Conservation (phyloP, 2,113 vertebrate species). For the Calyptomena viridis region DNA sequence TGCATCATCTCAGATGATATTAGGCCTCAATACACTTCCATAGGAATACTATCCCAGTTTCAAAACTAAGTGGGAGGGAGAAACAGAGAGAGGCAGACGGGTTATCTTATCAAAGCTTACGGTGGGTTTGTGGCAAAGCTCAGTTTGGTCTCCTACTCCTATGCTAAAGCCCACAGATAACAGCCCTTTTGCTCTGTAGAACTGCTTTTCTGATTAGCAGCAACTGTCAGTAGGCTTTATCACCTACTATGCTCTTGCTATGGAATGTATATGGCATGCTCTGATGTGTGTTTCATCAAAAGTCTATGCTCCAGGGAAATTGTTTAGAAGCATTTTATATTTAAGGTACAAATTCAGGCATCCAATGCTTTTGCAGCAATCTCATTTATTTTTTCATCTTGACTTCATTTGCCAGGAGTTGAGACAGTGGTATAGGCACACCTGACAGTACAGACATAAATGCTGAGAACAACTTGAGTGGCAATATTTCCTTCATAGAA, state of each 20-base stretch:
- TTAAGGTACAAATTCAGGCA: neutral
- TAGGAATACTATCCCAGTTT: neutral
- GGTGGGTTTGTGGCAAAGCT: neutral
- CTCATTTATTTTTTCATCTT: neutral
- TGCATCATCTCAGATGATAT: neutral
- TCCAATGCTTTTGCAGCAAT: neutral
- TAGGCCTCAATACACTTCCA: neutral
- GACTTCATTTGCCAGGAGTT: neutral
- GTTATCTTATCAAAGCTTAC: conserved; percentile 22
- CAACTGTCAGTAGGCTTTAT: conserved; percentile 28
- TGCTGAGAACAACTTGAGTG: neutral
- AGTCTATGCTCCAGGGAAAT: neutral
- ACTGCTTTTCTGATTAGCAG: conserved; percentile 35
- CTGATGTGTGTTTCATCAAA: neutral
- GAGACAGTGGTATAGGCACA: neutral
- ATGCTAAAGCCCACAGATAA: neutral
- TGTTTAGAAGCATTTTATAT: neutral
- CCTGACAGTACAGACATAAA: neutral
- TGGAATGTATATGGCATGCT: neutral
- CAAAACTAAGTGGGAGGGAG: neutral
- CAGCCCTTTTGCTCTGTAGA: neutral
- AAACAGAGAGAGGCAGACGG: neutral
- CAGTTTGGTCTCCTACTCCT: neutral
- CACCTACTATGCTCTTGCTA: neutral
- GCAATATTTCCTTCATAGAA: neutral